These are phyloP conservation scores for Petrolisthes cinctipes DNA, from an alignment of 2,888 invertebrate genomes.

Conservation along the genomic window DNA sequence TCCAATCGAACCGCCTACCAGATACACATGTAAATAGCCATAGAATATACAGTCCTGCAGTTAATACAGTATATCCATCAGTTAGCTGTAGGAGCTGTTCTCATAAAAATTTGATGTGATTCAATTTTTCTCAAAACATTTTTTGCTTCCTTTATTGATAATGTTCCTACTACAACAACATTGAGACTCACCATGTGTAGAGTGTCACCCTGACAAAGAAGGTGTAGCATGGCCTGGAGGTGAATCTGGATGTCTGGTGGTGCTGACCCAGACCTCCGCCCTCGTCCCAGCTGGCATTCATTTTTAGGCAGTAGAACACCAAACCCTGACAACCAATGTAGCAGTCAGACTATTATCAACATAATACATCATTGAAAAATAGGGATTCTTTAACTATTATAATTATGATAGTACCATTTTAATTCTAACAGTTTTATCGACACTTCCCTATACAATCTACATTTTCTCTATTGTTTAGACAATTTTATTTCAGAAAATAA, in stretches of 20 bases:
- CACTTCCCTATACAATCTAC: not conserved
- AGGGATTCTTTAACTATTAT: not conserved
- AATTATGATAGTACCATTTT: not conserved
- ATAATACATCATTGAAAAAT: not conserved
- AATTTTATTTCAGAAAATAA: no score
- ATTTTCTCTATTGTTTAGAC: not conserved
- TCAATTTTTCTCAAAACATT: no score
- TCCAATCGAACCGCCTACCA: conserved; percentile 95
- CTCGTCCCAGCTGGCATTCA: conserved; percentile 61
- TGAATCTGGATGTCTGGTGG: conserved; percentile 89
- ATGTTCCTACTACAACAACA: no score
- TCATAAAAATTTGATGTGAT: no score
- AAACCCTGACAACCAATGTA: conserved; percentile 46
- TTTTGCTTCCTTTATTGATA: no score
- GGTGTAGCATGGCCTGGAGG: conserved; percentile 95
- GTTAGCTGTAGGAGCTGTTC: no score
- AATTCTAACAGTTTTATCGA: not conserved
- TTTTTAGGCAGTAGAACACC: conserved; percentile 64
- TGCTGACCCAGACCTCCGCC: conserved; percentile 64
- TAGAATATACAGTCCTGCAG: not conserved
- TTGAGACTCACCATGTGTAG: conserved; percentile 87
- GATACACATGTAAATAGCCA: conserved; percentile 37
- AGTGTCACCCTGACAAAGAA: conserved; percentile 93
- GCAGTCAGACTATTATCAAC: not conserved
- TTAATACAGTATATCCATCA: no score